Base-by-base conservation (phyloP, 2,888 invertebrate species). In the Coenonympha glycerion region DNA sequence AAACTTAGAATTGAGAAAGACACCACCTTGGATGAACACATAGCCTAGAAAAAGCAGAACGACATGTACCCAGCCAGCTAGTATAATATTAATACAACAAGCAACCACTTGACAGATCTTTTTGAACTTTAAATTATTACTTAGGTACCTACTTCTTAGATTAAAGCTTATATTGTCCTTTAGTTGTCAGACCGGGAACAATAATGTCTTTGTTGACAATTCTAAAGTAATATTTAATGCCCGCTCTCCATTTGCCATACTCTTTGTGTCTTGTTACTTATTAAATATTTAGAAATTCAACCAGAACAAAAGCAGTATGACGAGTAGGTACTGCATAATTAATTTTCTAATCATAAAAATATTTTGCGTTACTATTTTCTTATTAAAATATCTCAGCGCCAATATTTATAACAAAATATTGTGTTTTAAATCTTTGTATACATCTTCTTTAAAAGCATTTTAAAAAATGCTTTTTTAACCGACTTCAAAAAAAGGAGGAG, bases 221-320 rank as follows among this genome's bases (percentile, higher is more conserved):
- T 24, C 16, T 19, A 24, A 3, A 45, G 22, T 34, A 45, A 45
- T 34, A 45, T 45, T 45, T 45, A 31, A 45, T 45, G 19, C n/a
- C 24, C 16, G 6, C 16, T 34, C 45, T 45, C 45, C 45, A 45
- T 34, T 45, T 4, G 3, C 15, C 24, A 34, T 44, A 13, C 21
- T 15, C 21, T 33, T 16, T 21, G 21, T 24, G 33, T 45, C 33
- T 34, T 22, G 15, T 45, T 34, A 16, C 24, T 15, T 16, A 45
- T 45, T 45, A 24, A 45, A 45, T 24, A 45, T 34, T 45, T 45
- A 34, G 8, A 21, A 15, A 34, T 45, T 16, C 33, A 24, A 45
- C 33, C 44, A 34, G 33, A 24, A 45, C 45, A 45, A 45, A 34
- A 34, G 45, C 11, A 9, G 30, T 31, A 31, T n/a, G n/a, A n/a